Percentiles rank a stretch among this genome's conserved stretches.
phyloP scores from a whole-genome alignment of 2,888 invertebrate species.

The Callimorpha dominula region DNA sequence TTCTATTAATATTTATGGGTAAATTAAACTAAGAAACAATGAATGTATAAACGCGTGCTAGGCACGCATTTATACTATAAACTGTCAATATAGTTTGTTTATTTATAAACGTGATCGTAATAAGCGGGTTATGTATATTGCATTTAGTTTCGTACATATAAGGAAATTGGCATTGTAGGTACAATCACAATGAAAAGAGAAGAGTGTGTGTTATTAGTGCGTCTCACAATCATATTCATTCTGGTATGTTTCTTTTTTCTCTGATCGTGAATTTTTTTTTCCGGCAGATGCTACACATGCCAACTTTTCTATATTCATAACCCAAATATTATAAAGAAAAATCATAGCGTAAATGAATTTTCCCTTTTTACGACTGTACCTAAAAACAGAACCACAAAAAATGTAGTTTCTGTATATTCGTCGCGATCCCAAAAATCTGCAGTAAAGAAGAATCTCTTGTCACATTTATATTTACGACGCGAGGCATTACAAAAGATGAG shows the following conservation, averaged over 20 bases:
- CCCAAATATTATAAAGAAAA: slow-evolving; percentile 44
- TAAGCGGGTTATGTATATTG: not conserved
- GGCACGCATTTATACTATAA: not conserved
- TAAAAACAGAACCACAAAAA: slow-evolving; percentile 53
- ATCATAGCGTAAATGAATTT: slow-evolving; percentile 54
- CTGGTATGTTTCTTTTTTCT: slow-evolving; percentile 58
- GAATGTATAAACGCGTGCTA: not conserved
- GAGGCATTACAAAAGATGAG: slow-evolving; percentile 78
- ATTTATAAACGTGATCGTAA: not conserved
- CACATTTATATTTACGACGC: slow-evolving; percentile 79
- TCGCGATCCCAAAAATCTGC: slow-evolving; percentile 53
- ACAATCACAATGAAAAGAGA: not conserved
- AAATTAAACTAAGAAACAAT: not conserved
- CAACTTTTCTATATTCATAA: slow-evolving; percentile 51
- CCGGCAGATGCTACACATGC: slow-evolving; percentile 42
- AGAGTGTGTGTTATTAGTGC: slow-evolving; percentile 30
- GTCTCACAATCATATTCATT: slow-evolving; percentile 57
- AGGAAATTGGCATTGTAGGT: not conserved
- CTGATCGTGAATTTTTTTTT: slow-evolving; percentile 41
- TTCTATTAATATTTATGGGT: not conserved
- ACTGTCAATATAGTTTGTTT: not conserved
- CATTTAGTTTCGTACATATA: not conserved
- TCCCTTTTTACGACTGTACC: slow-evolving; percentile 49
- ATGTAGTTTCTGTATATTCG: slow-evolving; percentile 45
- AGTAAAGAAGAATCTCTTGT: slow-evolving; percentile 59